Evolutionary conservation across 2,113 vertebrate species (phyloP).

Genomic region (Speoplatyrhinus poulsoni): DNA sequence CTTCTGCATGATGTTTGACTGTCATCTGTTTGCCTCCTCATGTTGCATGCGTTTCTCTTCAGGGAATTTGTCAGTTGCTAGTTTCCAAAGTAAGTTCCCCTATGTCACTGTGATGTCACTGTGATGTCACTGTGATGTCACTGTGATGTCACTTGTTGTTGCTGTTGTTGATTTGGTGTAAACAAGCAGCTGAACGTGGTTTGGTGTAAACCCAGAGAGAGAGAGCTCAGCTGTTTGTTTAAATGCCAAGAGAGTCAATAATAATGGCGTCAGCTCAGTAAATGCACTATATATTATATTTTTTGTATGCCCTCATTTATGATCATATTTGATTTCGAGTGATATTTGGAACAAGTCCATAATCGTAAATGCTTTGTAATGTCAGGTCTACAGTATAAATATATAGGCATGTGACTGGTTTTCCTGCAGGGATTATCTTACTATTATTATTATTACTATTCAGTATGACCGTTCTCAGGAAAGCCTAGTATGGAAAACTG

Average conservation of each 20-base stretch:
- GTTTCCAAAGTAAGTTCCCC: conserved; percentile 86
- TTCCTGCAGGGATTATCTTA: no score
- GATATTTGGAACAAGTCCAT: not conserved
- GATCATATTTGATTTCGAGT: not conserved
- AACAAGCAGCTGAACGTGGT: no score
- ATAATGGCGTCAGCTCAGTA: not conserved
- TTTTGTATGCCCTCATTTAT: not conserved
- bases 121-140: not conserved
- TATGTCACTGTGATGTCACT: not conserved
- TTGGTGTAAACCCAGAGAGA: no score
- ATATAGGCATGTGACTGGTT: not conserved
- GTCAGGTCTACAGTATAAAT: not conserved
- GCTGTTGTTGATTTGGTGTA: no score
- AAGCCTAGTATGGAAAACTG: no score
- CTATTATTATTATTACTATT: no score
- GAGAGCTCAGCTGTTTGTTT: no score
- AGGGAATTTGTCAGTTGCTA: conserved; percentile 89
- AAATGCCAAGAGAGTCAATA: not conserved
- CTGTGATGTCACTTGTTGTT: not conserved
- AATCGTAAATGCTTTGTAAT: not conserved
- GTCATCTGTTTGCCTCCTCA: conserved; percentile 40
- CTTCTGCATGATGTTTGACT: conserved; percentile 23
- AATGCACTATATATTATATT: not conserved
- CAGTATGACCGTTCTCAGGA: no score
- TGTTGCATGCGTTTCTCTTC: conserved; percentile 69